A percentile compares a stretch with the other conserved stretches of the same genome.
These are phyloP conservation scores for Orius laevigatus DNA, from an alignment of 1,140 invertebrate genomes.

Conservation along the genomic window DNA sequence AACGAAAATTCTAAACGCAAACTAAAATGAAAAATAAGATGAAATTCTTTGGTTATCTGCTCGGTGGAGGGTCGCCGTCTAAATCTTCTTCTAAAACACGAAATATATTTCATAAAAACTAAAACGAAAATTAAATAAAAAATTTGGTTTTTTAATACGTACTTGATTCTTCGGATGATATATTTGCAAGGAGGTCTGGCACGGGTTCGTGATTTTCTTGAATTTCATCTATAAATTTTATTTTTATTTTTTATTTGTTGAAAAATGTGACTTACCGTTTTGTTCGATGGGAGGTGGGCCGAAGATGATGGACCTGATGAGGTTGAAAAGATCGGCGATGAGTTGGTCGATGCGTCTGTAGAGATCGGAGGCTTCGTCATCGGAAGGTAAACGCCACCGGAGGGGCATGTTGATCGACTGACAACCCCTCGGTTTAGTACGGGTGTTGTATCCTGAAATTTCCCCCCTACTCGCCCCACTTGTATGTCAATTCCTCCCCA, in stretches of 20 bases:
- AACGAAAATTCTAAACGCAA: not conserved
- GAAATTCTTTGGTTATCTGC: not conserved
- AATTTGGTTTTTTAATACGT: not conserved
- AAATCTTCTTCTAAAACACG: conserved; percentile 4
- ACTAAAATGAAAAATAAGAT: not conserved
- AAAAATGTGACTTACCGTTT: not conserved
- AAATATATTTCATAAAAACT: not conserved
- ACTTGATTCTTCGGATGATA: conserved; percentile 6
- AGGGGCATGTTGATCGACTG: conserved; percentile 8
- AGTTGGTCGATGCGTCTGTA: conserved; percentile 12
- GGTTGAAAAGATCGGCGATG: conserved; percentile 12
- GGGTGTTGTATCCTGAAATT: too few species aligned
- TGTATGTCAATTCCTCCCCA: not conserved
- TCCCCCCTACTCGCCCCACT: not conserved
- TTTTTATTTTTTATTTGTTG: too few species aligned
- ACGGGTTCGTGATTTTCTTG: conserved; percentile 4
- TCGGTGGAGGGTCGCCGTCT: conserved; percentile 1
- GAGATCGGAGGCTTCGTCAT: conserved; percentile 10
- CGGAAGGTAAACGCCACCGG: conserved; percentile 8
- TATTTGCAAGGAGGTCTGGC: conserved; percentile 8
- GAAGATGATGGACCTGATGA: conserved; percentile 12
- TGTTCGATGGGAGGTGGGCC: conserved; percentile 4
- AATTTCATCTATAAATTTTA: not conserved
- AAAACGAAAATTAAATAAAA: conserved; percentile 4
- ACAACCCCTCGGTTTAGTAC: not conserved